A percentile compares a stretch with the other conserved stretches of the same genome.
Conservation (phyloP, 2,888 invertebrate genomes). For the Zygothrica quintamaculata region DNA sequence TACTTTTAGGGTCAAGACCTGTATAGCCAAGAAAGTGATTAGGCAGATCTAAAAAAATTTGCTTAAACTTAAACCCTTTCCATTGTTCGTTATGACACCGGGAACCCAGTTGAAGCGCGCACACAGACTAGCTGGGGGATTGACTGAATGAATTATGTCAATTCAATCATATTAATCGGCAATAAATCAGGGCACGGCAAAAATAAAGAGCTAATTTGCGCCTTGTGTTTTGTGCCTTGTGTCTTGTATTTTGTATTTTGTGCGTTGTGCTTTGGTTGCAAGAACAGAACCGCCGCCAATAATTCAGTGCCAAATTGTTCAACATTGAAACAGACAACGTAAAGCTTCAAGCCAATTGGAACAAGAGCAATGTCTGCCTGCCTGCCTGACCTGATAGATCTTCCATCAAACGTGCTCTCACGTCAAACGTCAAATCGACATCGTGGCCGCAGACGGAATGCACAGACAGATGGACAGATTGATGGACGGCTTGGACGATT, state of each 20-base stretch:
- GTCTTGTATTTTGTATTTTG: conserved; percentile 1
- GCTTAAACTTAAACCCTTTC: not conserved
- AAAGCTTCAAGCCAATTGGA: conserved; percentile 71
- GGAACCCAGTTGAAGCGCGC: too few relatives aligned
- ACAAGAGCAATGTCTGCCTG: conserved; percentile 70
- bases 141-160: conserved; percentile 78
- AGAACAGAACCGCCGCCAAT: conserved; percentile 79
- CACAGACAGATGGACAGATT: conserved; percentile 11
- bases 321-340: conserved; percentile 76
- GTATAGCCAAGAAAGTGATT: too few relatives aligned
- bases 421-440: conserved; percentile 74
- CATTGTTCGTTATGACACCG: too few relatives aligned
- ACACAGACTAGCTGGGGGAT: too few relatives aligned
- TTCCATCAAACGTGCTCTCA: conserved; percentile 77
- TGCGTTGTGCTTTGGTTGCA: not conserved
- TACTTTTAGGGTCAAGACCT: too few relatives aligned
- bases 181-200: conserved; percentile 75
- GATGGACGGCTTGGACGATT: conserved; percentile 19
- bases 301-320: conserved; percentile 78
- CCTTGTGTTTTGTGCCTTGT: conserved; percentile 5
- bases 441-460: conserved; percentile 50
- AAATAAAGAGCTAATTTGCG: conserved; percentile 54
- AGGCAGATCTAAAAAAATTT: not conserved
- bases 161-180: conserved; percentile 81
- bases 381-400: conserved; percentile 63